phyloP scores from a whole-genome alignment of 2,113 vertebrate species.

The Oreochromis tanganicae region DNA sequence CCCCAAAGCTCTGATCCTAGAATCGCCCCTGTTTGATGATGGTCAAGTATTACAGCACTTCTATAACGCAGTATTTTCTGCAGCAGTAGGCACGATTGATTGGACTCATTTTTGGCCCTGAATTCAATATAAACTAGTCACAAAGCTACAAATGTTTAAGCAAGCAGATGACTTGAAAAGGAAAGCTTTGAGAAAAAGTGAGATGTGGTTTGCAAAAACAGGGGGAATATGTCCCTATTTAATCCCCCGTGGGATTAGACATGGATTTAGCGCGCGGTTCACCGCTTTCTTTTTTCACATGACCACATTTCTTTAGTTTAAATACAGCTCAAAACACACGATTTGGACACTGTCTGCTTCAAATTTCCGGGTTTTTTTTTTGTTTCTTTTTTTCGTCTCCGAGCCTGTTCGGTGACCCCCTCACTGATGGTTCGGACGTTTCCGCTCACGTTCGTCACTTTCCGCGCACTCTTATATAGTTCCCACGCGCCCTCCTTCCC shows the following conservation, averaged over 20 bases:
- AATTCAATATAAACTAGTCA: no score
- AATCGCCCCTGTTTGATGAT: no score
- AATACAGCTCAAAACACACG: neutral
- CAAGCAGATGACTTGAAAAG: no score
- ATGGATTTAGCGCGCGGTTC: neutral
- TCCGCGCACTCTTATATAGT: constrained; percentile 49
- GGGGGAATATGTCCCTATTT: no score
- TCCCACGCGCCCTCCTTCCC: constrained; percentile 61
- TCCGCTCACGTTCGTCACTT: constrained; percentile 54
- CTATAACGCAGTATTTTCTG: no score
- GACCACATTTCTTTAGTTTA: neutral
- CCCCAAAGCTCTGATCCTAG: no score
- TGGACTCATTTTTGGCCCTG: no score
- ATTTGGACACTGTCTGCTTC: neutral
- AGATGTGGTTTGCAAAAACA: no score
- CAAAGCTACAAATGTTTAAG: no score
- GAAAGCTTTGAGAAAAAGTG: no score
- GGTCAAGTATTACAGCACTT: neutral
- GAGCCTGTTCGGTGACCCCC: neutral
- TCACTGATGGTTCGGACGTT: constrained; percentile 34
- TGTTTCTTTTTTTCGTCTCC: neutral
- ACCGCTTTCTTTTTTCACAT: neutral
- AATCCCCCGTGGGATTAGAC: no score
- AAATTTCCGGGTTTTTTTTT: neutral
- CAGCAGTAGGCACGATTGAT: no score